Evolutionary conservation across 2,113 vertebrate genomes (phyloP), one percentile per base, ranked within the genome.

Genomic region (Pleuronectes platessa): DNA sequence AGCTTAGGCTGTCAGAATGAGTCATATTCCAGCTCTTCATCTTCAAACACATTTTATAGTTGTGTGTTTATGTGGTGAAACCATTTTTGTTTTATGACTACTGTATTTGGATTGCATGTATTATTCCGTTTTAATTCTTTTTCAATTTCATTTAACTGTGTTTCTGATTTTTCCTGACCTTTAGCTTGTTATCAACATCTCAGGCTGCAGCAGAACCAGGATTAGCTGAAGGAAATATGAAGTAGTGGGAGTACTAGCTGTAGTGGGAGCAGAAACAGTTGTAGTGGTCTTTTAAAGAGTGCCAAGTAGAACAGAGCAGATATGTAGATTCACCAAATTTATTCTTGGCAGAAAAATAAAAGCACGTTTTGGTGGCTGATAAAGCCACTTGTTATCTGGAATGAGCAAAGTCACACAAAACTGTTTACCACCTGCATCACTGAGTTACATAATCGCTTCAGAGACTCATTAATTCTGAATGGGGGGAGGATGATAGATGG

Each of bases 1-100:
- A 68, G 74, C 76, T 86, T 76, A 79, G 11, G 49, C 72, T 83
- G 82, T 86, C 80, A 66, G 35, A 71, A 24, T 83, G 77, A 84
- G 18, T 82, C 67, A 76, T 82, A 67, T 26, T 81, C 51, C 9
- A 0, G 2, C 40, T 61, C 75, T 51, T 60, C 54, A 80, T 82
- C 71, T 65, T 77, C n/a, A 51, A 73, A 86, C 63, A 65, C 5
- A 66, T 61, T 76, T 81, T 75, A 61, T 58, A 37, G 47, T 61
- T 23, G 21, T 69, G 60, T 64, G 67, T 66, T 76, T 18, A 68
- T 67, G 61, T 5, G 42, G 65, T 64, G 10, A 70, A 77, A 67
- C 21, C 15, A 61, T 80, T 76, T 89, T 74, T 71, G 21, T 72
- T 87, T 79, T 68, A 76, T 0, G 20, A 68, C 78, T 55, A 60